Conservation (phyloP, 1,140 invertebrate species). For the Spodoptera litura region DNA sequence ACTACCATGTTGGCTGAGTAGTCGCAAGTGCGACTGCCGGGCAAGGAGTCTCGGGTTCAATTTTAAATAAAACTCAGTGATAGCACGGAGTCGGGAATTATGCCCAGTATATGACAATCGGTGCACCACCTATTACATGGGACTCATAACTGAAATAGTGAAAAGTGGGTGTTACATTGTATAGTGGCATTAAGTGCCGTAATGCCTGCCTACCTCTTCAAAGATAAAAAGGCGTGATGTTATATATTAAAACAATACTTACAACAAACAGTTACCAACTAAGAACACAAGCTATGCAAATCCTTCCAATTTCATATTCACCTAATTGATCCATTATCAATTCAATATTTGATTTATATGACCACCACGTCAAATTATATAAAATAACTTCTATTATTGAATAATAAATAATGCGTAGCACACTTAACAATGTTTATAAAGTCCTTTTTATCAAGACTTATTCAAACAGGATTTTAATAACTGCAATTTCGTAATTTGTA, state of each 20-base stretch:
- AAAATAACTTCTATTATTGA: conserved; percentile 30
- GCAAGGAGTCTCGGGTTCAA: no score
- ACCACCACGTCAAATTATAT: conserved; percentile 20
- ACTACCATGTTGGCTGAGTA: no score
- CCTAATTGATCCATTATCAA: conserved; percentile 32
- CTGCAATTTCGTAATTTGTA: conserved; percentile 35
- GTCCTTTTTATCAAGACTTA: conserved; percentile 22
- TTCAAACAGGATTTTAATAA: conserved; percentile 39
- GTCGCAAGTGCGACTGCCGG: no score
- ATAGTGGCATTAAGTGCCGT: no score
- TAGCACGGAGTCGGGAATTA: no score
- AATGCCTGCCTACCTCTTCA: no score
- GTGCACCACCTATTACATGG: no score
- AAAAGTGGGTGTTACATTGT: no score
- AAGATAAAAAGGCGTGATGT: no score
- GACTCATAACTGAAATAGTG: no score
- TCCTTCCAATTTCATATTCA: conserved; percentile 16
- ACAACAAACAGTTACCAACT: background rate
- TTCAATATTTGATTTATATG: conserved; percentile 43
- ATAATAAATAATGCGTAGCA: conserved; percentile 10
- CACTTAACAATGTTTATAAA: conserved; percentile 32
- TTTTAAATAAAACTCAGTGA: no score
- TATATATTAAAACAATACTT: background rate
- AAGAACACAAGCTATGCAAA: conserved; percentile 7
- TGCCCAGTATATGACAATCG: no score